A percentile compares a stretch with the other conserved stretches of the same genome.
phyloP scores from a whole-genome alignment of 2,888 invertebrate genomes.

The Sycophila texana region DNA sequence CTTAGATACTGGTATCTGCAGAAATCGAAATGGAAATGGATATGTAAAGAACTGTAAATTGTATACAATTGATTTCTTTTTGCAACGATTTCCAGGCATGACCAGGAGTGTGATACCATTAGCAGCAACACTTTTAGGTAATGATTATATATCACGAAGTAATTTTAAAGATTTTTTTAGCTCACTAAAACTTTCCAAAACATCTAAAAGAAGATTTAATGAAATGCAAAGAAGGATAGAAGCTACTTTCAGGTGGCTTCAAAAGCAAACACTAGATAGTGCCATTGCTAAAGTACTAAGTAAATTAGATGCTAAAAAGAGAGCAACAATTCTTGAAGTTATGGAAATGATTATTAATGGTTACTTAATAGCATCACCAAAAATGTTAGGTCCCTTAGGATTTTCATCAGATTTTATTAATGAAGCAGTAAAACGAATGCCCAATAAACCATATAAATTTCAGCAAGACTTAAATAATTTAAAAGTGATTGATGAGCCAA shows the following conservation, averaged over 20 bases:
- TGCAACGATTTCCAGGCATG: conserved; percentile 81
- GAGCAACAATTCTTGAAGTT: conserved; percentile 77
- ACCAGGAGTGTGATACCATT: conserved; percentile 84
- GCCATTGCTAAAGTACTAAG: conserved; percentile 83
- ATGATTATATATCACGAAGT: conserved; percentile 87
- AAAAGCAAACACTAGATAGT: conserved; percentile 82
- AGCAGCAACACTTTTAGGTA: conserved; percentile 89
- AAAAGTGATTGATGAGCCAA: conserved; percentile 53
- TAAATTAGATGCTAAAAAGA: conserved; percentile 78
- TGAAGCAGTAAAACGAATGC: conserved; percentile 16
- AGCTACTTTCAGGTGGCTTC: conserved; percentile 86
- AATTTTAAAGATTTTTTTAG: conserved; percentile 84
- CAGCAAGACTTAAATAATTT: conserved; percentile 57
- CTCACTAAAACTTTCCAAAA: conserved; percentile 78
- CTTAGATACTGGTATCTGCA: conserved; percentile 77
- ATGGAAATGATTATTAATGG: conserved; percentile 82
- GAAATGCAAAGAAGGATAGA: conserved; percentile 84
- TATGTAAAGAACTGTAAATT: conserved; percentile 82
- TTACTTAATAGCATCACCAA: conserved; percentile 80
- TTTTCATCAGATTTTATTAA: conserved; percentile 60
- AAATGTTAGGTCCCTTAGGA: conserved; percentile 80
- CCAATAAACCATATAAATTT: conserved; percentile 62
- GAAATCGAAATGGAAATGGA: conserved; percentile 60
- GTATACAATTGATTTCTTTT: conserved; percentile 84
- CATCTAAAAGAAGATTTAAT: conserved; percentile 75